Base-by-base conservation (phyloP, 2,113 vertebrate species). In the Pteronura brasiliensis region DNA sequence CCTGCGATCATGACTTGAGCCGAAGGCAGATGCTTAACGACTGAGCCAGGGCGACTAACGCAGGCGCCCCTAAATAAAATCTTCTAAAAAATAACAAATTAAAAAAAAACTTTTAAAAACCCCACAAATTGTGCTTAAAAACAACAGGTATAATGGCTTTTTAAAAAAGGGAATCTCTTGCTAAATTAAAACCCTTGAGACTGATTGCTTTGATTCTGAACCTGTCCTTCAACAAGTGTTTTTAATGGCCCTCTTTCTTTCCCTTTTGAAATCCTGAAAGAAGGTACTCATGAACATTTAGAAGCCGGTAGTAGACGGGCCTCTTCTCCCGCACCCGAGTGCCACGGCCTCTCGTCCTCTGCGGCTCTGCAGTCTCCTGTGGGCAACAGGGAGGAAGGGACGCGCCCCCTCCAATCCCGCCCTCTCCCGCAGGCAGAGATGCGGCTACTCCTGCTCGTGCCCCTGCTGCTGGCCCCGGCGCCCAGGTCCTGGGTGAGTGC, bases 401-500 rank as follows among this genome's bases (percentile, higher is more conserved):
- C 44, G 1, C 5, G 5, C 39, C 36, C 2, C 12, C 65, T 82
- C 77, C 42, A 42, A 63, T 67, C 44, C 31, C 6, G 1, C 29
- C 69, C 44, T 72, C 52, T 92, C 81, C 80, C 7, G 3, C 97
- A 96, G 97, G 71, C n/a, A 0, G 72, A 83, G 71, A 97, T 95
- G 94, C 27, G 4, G 76, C 95, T 85, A 71, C n/a, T 96, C 23
- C 80, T 94, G 81, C 84, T 97, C 1, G 0, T 31, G 55, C 3
- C 39, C 3, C 77, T 97, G 77, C 94, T 98, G 81, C 71, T 96
- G 94, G 76, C 57, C 77, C 39, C 27, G 0, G 29, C 18, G 5
- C 91, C 89, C 0, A 76, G 76, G 59, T 94, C 85, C 71, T 93
- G 25, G 98, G 98, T 98, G 90, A 98, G 98, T 98, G 57, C 6